Percentiles rank a stretch among this genome's conserved stretches.
Conservation (phyloP, 2,888 invertebrate species). For the Himalopsyche japonica region DNA sequence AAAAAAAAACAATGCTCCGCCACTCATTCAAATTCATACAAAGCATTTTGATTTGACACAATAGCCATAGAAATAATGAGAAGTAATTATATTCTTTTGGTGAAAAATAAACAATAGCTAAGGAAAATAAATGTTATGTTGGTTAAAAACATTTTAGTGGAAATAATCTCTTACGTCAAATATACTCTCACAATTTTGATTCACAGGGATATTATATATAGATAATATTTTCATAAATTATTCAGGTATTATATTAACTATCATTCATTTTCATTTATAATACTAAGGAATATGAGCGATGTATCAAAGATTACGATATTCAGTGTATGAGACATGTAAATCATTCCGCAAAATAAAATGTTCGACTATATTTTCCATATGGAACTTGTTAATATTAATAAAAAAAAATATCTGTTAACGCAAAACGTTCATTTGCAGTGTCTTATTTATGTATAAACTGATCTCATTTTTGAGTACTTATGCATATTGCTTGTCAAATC, state of each 20-base stretch:
- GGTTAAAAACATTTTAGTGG: no score
- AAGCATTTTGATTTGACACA: no score
- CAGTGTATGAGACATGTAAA: not conserved
- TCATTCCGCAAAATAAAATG: not conserved
- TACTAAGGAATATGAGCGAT: not conserved
- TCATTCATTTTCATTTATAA: not conserved
- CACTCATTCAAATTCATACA: no score
- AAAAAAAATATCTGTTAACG: not conserved
- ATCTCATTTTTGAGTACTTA: not conserved
- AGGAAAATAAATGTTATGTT: no score
- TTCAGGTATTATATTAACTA: not conserved
- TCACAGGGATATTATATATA: not conserved
- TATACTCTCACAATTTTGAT: not conserved
- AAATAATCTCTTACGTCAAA: no score
- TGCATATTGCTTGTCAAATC: not conserved
- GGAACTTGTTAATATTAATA: not conserved
- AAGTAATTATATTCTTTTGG: no score
- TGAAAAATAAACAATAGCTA: no score
- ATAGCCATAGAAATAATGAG: no score
- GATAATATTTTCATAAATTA: not conserved
- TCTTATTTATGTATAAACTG: not conserved
- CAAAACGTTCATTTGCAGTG: not conserved
- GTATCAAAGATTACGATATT: not conserved
- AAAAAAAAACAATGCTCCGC: no score
- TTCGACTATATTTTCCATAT: not conserved